These are phyloP conservation scores for Hydrocynus forskahlii DNA, from an alignment of 2,797 vertebrate species.

Conservation along the genomic window DNA sequence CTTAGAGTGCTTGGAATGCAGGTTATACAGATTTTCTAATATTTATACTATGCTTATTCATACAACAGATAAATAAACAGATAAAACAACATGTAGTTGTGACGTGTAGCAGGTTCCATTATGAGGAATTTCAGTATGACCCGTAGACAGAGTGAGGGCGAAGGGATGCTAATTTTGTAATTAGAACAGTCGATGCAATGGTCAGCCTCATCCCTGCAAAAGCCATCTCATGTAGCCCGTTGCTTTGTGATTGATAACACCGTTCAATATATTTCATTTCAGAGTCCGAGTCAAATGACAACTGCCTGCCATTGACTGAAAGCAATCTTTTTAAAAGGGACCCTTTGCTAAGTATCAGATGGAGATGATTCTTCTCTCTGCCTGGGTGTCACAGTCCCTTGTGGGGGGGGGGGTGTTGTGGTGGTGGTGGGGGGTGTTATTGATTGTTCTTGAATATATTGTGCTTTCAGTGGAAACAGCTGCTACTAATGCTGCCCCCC, in stretches of 20 bases:
- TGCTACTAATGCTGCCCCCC: constrained; percentile 84
- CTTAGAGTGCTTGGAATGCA: background rate
- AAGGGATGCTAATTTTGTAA: constrained; percentile 79
- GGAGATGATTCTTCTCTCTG: constrained; percentile 87
- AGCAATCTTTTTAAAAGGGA: constrained; percentile 97
- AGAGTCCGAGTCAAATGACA: constrained; percentile 88
- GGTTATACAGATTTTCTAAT: too few species aligned
- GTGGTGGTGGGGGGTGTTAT: constrained; percentile 78
- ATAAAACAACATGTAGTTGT: constrained; percentile 7
- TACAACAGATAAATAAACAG: background rate
- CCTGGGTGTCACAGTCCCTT: constrained; percentile 88
- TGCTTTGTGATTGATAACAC: constrained; percentile 82
- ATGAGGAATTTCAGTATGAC: constrained; percentile 65
- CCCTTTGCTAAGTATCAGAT: constrained; percentile 91
- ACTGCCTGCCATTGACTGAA: constrained; percentile 89
- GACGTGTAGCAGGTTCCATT: constrained; percentile 64
- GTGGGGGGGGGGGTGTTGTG: constrained; percentile 56
- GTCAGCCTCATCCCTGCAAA: constrained; percentile 71
- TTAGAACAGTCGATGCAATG: constrained; percentile 79
- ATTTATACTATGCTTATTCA: background rate
- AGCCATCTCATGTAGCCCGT: constrained; percentile 61
- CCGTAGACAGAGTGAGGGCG: constrained; percentile 57
- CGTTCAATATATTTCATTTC: constrained; percentile 89
- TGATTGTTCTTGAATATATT: constrained; percentile 93
- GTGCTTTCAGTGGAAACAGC: constrained; percentile 86